Evolutionary conservation across 64 coral and sea anemone species (phyloP).

Genomic region (Actinia equina): DNA sequence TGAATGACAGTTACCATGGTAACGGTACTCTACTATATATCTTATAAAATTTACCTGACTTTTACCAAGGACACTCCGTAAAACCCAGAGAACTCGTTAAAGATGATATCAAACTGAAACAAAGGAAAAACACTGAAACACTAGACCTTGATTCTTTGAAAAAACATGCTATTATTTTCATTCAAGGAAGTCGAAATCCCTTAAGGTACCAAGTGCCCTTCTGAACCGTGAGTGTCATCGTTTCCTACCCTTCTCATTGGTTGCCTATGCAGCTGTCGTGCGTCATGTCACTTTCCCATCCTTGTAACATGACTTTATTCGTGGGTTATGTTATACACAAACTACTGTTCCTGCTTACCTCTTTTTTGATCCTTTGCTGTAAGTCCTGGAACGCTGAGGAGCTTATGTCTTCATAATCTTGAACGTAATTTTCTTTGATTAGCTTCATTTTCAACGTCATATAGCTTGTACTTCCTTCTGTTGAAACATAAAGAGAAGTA

Average conservation of each 20-base stretch:
- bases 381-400: slow-evolving; percentile 31
- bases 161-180: no score
- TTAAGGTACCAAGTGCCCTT: no score
- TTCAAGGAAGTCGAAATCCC: no score
- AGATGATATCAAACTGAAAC: slow-evolving; percentile 4
- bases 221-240: no score
- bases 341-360: background rate
- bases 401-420: slow-evolving; percentile 17
- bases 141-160: background rate
- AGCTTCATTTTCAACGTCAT: slow-evolving; percentile 23
- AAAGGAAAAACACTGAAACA: background rate
- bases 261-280: no score
- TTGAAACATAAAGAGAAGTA: background rate
- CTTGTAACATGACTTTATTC: background rate
- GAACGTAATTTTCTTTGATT: background rate
- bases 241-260: no score
- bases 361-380: background rate
- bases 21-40: background rate
- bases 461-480: slow-evolving; percentile 33
- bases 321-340: background rate
- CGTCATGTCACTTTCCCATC: no score
- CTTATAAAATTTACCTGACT: background rate
- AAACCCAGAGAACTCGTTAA: slow-evolving; percentile 17
- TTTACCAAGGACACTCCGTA: background rate
- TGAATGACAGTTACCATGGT: background rate